Evolutionary conservation across 2,888 invertebrate genomes (phyloP).

Genomic region (Cantharis rufa): DNA sequence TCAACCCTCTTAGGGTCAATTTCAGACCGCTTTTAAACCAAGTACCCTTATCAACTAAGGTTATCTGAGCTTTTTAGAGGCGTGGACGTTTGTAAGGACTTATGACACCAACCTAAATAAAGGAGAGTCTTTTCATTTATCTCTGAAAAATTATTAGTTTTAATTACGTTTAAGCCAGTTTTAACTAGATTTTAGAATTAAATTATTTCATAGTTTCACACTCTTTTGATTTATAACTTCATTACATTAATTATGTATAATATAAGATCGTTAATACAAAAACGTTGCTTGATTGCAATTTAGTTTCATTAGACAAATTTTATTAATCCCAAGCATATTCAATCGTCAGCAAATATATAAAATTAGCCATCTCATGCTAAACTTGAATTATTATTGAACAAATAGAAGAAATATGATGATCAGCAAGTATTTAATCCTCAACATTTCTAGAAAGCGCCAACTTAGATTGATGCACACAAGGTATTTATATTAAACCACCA

Average conservation of each 20-base stretch:
- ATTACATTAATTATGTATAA: neutral
- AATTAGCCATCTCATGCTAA: neutral
- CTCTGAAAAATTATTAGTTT: conserved; percentile 7
- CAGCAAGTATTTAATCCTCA: neutral
- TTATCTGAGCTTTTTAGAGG: conserved; percentile 31
- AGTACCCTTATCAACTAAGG: conserved; percentile 36
- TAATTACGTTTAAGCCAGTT: neutral
- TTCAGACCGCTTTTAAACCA: conserved; percentile 39
- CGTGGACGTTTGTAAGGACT: conserved; percentile 26
- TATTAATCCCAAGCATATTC: neutral
- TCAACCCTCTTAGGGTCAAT: conserved; percentile 41
- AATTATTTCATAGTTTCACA: neutral
- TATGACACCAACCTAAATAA: conserved; percentile 24
- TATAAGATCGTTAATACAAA: neutral
- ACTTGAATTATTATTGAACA: neutral
- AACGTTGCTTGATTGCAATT: neutral
- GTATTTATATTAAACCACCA: neutral
- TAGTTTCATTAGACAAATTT: neutral
- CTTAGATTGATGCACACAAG: no score
- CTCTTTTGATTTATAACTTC: neutral
- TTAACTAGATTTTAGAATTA: neutral
- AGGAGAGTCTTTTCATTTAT: conserved; percentile 8
- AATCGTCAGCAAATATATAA: neutral
- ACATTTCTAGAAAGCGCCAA: neutral
- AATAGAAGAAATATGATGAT: neutral